Evolutionary conservation across 2,113 vertebrate genomes (phyloP).

Genomic region (Festucalex cinctus): DNA sequence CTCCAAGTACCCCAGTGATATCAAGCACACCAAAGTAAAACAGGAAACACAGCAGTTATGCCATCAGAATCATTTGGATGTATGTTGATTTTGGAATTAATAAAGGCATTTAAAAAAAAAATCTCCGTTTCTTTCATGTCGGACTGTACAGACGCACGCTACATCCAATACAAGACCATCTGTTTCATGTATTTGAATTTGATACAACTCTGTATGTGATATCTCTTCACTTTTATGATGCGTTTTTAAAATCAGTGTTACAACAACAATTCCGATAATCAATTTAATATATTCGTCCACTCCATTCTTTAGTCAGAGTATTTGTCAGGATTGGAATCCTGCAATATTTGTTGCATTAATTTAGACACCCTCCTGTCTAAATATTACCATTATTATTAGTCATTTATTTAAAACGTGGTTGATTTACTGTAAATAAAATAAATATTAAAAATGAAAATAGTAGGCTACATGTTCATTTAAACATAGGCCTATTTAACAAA

Average conservation of each 20-base stretch:
- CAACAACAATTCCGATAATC: neutral
- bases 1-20: conserved; percentile 7
- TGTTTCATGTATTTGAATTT: too few relatives aligned
- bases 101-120: too few relatives aligned
- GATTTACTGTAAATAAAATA: neutral
- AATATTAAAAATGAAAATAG: neutral
- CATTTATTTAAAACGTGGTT: neutral
- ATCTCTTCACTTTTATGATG: neutral
- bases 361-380: neutral
- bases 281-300: neutral
- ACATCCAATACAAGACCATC: too few relatives aligned
- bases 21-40: neutral
- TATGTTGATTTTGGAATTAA: too few relatives aligned
- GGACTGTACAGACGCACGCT: too few relatives aligned
- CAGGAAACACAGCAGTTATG: neutral
- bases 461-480: neutral
- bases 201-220: too few relatives aligned
- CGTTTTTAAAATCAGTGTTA: neutral
- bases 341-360: neutral
- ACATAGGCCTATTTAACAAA: neutral
- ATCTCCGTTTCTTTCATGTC: too few relatives aligned
- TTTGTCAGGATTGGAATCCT: too few relatives aligned
- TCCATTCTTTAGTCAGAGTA: too few relatives aligned
- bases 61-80: neutral
- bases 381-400: neutral